Conservation (phyloP, 2,113 vertebrate species). For the Hippocampus mohnikei region DNA sequence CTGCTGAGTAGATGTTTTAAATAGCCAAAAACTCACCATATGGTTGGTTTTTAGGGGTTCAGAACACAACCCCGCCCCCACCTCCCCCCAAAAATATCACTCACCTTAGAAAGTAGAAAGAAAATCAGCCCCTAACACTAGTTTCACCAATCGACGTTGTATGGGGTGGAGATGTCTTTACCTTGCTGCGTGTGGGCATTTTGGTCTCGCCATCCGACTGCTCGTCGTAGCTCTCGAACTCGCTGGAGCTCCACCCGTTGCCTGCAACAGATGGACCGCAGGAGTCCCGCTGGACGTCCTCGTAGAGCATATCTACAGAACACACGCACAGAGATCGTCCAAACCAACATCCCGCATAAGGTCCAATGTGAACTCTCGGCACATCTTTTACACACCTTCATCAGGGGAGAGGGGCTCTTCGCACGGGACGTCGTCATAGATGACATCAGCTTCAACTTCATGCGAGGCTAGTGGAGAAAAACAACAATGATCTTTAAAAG, state of each 20-base stretch:
- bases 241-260: constrained; percentile 93
- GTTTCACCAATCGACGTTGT: background rate
- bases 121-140: no score
- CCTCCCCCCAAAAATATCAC: no score
- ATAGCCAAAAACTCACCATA: no score
- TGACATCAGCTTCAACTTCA: constrained; percentile 62
- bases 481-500: background rate
- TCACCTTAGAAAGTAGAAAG: no score
- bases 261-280: constrained; percentile 52
- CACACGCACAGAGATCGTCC: background rate
- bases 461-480: constrained; percentile 25
- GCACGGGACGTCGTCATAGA: constrained; percentile 91
- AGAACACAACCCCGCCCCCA: background rate
- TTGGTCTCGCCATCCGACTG: constrained; percentile 81
- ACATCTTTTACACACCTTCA: constrained; percentile 69
- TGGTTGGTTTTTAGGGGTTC: no score
- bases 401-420: constrained; percentile 71
- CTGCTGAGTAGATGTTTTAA: background rate
- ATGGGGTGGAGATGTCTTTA: constrained; percentile 21
- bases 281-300: constrained; percentile 74
- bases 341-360: background rate
- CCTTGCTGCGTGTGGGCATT: constrained; percentile 69
- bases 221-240: constrained; percentile 96
- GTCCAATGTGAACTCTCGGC: background rate
- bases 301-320: constrained; percentile 75